Evolutionary conservation across 2,113 vertebrate genomes (phyloP).

Genomic region (Benthochromis sp.): DNA sequence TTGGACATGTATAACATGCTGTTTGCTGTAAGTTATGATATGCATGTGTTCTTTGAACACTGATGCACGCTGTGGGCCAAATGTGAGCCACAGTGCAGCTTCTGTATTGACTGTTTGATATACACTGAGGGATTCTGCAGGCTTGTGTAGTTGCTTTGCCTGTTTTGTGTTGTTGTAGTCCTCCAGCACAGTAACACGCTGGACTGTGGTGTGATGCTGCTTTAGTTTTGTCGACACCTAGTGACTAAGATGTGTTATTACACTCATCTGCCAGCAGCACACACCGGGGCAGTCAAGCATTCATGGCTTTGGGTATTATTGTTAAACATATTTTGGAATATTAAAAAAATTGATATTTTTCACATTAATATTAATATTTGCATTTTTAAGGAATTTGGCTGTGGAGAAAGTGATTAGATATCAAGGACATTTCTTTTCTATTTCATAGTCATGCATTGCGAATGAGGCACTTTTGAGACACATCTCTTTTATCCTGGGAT

Average conservation of each 20-base stretch:
- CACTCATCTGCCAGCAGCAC: neutral
- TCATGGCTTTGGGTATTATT: neutral
- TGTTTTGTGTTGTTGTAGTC: neutral
- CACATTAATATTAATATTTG: neutral
- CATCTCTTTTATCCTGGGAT: neutral
- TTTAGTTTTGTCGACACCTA: neutral
- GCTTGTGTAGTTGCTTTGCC: neutral
- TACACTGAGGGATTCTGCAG: neutral
- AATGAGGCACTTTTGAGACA: neutral
- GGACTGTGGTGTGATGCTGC: neutral
- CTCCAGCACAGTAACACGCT: neutral
- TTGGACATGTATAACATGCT: neutral
- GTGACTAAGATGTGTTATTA: neutral
- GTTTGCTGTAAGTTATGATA: neutral
- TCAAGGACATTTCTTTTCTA: neutral
- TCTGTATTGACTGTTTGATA: neutral
- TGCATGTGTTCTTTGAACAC: neutral
- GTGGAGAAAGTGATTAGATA: neutral
- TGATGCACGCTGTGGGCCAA: neutral
- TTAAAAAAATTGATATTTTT: accelerated
- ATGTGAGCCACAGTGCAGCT: neutral
- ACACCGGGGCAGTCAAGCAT: accelerated
- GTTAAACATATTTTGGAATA: neutral
- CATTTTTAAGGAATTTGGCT: accelerated
- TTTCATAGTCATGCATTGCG: neutral